These are phyloP conservation scores for Branchellion lobata DNA, from an alignment of 2,888 invertebrate species.

Conservation along the genomic window DNA sequence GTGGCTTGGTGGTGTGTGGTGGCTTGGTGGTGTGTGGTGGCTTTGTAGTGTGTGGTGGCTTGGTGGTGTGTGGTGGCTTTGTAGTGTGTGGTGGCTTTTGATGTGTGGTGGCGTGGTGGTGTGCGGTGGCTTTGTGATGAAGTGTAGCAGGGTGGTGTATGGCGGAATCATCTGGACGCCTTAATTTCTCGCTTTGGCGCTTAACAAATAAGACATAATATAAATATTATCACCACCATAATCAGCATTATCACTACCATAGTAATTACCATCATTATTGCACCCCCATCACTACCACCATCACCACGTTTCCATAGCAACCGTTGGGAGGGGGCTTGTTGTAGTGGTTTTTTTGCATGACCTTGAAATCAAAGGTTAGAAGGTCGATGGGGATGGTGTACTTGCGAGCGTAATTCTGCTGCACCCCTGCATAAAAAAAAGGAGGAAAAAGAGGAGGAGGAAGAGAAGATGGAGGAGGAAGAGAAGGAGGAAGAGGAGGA, in stretches of 20 bases:
- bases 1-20: no score
- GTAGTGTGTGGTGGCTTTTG: no score
- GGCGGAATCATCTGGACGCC: no score
- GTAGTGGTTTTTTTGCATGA: constrained; percentile 62
- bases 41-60: no score
- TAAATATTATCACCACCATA: constrained; percentile 2
- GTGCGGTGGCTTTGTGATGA: no score
- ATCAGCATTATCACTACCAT: background rate
- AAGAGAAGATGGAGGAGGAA: constrained; percentile 90
- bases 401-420: constrained; percentile 64
- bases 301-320: constrained; percentile 1
- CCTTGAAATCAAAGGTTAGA: constrained; percentile 65
- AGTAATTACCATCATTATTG: background rate
- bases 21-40: no score
- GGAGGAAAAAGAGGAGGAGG: constrained; percentile 89
- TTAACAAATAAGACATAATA: no score
- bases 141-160: no score
- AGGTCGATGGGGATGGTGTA: constrained; percentile 64
- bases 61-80: no score
- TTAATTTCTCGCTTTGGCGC: no score
- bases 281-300: background rate
- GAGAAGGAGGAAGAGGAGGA: constrained; percentile 78
- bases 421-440: constrained; percentile 76
- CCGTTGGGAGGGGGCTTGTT: constrained; percentile 12
- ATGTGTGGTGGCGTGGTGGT: no score